Base-by-base conservation (phyloP, 2,888 invertebrate species). In the Parnassius smintheus region DNA sequence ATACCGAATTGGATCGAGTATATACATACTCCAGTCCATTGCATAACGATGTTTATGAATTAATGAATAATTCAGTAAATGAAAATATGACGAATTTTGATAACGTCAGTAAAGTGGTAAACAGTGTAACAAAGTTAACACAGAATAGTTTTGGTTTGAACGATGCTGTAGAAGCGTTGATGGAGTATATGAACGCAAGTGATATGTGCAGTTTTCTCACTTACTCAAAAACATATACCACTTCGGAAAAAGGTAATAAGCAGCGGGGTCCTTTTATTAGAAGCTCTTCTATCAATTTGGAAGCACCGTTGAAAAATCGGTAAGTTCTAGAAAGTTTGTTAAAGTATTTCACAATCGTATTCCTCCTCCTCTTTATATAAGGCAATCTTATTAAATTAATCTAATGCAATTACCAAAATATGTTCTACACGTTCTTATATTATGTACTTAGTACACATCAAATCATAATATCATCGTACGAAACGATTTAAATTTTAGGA, bases 271-370 rank as follows among this genome's bases (percentile, higher is more conserved):
- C 67, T 42, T 70, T 78, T 64, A 70, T 80, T 10, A 79, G 86
- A 66, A 77, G 75, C 11, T 71, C 76, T 9, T 86, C 90, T 1
- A 68, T 86, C 2, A 93, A 92, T 74, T 78, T 93, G 67, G 78
- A 93, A 68, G 83, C 87, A 51, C 89, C 92, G 11, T 72, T 93
- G 49, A 93, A 88, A 73, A 91, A 92, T 70, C 82, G 93, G 93
- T 93, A 72, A 90, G 92, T 80, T 69, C 35, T 52, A 13, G 13
- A 13, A 4, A n/a, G 7, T 48, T 48, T 48, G 12, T 11, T 48
- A 48, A 48, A n/a, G 12, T 48, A 12, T 48, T 48, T n/a, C n/a
- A 12, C 48, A 35, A 35, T 35, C 35, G 4, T 35, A 7, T 35
- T 35, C 35, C 35, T 35, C 35, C 4, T 35, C 35, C 35, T 35